Evolutionary conservation across 2,888 invertebrate genomes (phyloP).

Genomic region (Xestobium rufovillosum): DNA sequence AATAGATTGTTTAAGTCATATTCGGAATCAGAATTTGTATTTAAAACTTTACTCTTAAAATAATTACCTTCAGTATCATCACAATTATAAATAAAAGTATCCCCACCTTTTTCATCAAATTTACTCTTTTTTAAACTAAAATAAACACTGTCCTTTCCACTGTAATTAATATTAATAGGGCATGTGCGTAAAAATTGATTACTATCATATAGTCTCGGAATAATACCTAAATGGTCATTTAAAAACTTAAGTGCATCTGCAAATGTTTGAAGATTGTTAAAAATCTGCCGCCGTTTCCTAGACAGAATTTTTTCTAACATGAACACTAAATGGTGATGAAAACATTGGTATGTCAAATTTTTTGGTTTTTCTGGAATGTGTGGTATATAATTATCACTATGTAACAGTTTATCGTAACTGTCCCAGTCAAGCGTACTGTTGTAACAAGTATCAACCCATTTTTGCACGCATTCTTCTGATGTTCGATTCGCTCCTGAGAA

Average conservation of each 20-base stretch:
- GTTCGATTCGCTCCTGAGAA: slow-evolving; percentile 68
- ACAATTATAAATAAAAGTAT: slow-evolving; percentile 22
- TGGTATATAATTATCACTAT: slow-evolving; percentile 7
- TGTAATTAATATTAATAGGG: slow-evolving; percentile 29
- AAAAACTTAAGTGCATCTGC: slow-evolving; percentile 65
- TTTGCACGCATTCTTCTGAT: slow-evolving; percentile 66
- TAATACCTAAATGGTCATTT: slow-evolving; percentile 48
- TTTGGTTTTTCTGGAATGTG: slow-evolving; percentile 47
- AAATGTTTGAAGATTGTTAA: slow-evolving; percentile 68
- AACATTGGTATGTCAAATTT: slow-evolving; percentile 67
- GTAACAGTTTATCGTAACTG: slow-evolving; percentile 17
- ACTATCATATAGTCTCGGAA: slow-evolving; percentile 35
- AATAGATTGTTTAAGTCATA: slow-evolving; percentile 35
- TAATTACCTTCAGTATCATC: slow-evolving; percentile 32
- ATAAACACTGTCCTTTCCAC: slow-evolving; percentile 27
- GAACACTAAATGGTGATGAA: slow-evolving; percentile 94
- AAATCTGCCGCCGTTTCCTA: slow-evolving; percentile 63
- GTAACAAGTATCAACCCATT: slow-evolving; percentile 71
- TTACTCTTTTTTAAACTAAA: slow-evolving; percentile 24
- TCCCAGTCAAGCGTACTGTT: slow-evolving; percentile 38
- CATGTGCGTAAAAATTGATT: slow-evolving; percentile 28
- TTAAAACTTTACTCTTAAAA: slow-evolving; percentile 32
- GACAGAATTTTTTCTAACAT: slow-evolving; percentile 83
- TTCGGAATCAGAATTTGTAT: slow-evolving; percentile 19
- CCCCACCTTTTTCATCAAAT: slow-evolving; percentile 11